These are phyloP conservation scores for Pandemis corylana DNA, from an alignment of 2,888 invertebrate species.

Conservation along the genomic window DNA sequence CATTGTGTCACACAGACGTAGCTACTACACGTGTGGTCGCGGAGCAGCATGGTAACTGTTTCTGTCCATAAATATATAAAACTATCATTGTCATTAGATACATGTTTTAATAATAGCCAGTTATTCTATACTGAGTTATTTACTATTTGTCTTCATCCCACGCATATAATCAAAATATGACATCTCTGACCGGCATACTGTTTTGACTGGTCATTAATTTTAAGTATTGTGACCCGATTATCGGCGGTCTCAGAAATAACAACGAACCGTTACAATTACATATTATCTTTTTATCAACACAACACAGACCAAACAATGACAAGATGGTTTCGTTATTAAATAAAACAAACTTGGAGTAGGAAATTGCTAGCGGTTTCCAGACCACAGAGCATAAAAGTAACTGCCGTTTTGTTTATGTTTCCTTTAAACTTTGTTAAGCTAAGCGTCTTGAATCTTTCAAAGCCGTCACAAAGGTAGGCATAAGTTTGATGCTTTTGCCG, in stretches of 20 bases:
- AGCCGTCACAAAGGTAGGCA: no score
- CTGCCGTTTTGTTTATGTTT: background rate
- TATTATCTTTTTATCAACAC: constrained; percentile 66
- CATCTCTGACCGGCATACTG: constrained; percentile 19
- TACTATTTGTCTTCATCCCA: constrained; percentile 27
- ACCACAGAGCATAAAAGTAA: background rate
- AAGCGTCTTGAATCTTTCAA: no score
- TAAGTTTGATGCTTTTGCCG: no score
- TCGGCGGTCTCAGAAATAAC: constrained; percentile 53
- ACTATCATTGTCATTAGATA: background rate
- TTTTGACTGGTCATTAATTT: constrained; percentile 42
- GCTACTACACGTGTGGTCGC: no score
- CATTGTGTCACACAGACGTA: no score
- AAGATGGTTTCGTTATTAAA: background rate
- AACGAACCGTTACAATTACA: constrained; percentile 58
- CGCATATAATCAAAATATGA: constrained; percentile 22
- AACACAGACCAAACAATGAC: constrained; percentile 27
- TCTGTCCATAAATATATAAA: no score
- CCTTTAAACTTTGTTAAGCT: background rate
- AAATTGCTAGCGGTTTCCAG: background rate
- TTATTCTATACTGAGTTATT: background rate
- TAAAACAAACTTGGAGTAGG: background rate
- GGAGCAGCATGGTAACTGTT: no score
- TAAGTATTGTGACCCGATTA: constrained; percentile 44
- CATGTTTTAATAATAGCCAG: background rate